A percentile compares a stretch with the other conserved stretches of the same genome.
Evolutionary conservation across 2,797 vertebrate genomes (phyloP).

Genomic region (Rhinogobio ventralis): DNA sequence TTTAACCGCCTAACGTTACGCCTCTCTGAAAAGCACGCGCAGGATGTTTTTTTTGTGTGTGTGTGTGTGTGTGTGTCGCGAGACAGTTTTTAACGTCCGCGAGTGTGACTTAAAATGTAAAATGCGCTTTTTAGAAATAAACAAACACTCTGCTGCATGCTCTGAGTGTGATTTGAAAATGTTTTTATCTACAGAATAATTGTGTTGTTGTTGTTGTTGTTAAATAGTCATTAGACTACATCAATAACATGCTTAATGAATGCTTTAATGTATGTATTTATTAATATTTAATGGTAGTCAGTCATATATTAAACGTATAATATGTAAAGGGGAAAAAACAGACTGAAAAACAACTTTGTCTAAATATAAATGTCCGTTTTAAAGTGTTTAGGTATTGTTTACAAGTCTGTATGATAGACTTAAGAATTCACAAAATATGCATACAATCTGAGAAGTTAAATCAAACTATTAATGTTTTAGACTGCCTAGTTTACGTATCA

Average conservation of each 20-base stretch:
- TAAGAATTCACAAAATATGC: not conserved
- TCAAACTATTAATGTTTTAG: not conserved
- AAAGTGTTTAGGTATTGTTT: not conserved
- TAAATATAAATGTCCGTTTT: not conserved
- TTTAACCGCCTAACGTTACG: slow-evolving; percentile 1
- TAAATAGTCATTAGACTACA: not conserved
- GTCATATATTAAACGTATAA: not conserved
- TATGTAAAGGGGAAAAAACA: not conserved
- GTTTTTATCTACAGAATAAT: not conserved
- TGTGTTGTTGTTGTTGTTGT: too few relatives aligned
- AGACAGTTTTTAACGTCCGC: not conserved
- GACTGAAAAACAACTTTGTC: not conserved
- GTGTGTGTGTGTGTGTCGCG: too few relatives aligned
- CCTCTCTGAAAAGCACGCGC: slow-evolving; percentile 23
- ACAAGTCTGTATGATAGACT: not conserved
- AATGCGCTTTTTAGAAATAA: not conserved
- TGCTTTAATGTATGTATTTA: not conserved
- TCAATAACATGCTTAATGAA: not conserved
- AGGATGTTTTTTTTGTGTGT: not conserved
- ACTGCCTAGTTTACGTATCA: not conserved
- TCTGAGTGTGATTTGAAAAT: not conserved
- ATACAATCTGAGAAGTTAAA: not conserved
- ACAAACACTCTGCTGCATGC: not conserved
- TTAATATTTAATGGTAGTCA: too few relatives aligned
- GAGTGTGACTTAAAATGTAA: not conserved